A percentile compares a stretch with the other conserved stretches of the same genome.
Conservation (phyloP, 2,888 invertebrate genomes). For the Diogma glabrata region DNA sequence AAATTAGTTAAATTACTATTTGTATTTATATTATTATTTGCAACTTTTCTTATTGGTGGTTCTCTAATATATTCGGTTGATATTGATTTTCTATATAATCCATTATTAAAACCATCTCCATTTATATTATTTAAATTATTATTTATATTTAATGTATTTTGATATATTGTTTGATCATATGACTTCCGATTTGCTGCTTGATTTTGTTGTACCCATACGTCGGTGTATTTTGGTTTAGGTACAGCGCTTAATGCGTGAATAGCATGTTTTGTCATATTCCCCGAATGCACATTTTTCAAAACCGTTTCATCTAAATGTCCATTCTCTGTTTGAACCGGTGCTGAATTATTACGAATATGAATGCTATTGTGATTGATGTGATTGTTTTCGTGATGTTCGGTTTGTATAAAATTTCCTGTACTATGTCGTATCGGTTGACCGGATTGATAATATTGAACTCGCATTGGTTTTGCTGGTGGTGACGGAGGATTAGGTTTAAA, state of each 20-base stretch:
- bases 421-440: not conserved
- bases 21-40: slow-evolving; percentile 59
- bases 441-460: slow-evolving; percentile 22
- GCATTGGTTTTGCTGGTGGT: slow-evolving; percentile 45
- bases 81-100: slow-evolving; percentile 4
- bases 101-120: not conserved
- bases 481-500: slow-evolving; percentile 33
- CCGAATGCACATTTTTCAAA: slow-evolving; percentile 5
- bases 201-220: slow-evolving; percentile 33
- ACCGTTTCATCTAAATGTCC: not conserved
- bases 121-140: not conserved
- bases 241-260: slow-evolving; percentile 60
- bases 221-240: slow-evolving; percentile 61
- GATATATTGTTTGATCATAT: slow-evolving; percentile 1
- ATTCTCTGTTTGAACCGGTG: slow-evolving; percentile 20
- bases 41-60: too few relatives aligned
- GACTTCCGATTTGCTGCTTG: slow-evolving; percentile 1
- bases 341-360: slow-evolving; percentile 26
- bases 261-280: slow-evolving; percentile 56
- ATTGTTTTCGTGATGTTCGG: not conserved
- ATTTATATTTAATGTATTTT: not conserved
- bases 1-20: slow-evolving; percentile 45
- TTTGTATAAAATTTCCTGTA: not conserved
- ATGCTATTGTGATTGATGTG: not conserved
- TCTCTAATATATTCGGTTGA: slow-evolving; percentile 21